These are phyloP conservation scores for Agrilus mali DNA, from an alignment of 2,888 invertebrate genomes.

Conservation along the genomic window DNA sequence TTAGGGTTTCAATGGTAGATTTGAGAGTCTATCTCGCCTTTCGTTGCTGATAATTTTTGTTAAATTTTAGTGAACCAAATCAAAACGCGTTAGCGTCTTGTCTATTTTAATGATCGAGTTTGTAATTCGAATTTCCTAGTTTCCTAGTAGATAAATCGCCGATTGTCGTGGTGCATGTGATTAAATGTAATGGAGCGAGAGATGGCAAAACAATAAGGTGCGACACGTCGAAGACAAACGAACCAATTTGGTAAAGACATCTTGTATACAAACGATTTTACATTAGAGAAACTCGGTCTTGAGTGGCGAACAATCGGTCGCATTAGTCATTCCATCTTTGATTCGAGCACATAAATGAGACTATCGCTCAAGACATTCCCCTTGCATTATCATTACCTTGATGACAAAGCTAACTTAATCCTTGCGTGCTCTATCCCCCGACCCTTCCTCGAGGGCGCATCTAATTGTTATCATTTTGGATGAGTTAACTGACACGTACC, in stretches of 20 bases:
- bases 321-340: slow-evolving; percentile 34
- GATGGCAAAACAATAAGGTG: background rate
- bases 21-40: too few species aligned
- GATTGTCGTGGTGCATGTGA: slow-evolving; percentile 1
- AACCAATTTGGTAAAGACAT: slow-evolving; percentile 19
- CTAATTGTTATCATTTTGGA: slow-evolving; percentile 32
- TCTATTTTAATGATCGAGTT: too few species aligned
- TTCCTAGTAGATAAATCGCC: background rate
- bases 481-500: too few species aligned
- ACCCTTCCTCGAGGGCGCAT: slow-evolving; percentile 22
- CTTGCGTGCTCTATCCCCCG: slow-evolving; percentile 24
- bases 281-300: slow-evolving; percentile 16
- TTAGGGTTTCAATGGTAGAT: too few species aligned
- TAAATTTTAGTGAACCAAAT: too few species aligned
- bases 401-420: slow-evolving; percentile 35
- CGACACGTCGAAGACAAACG: slow-evolving; percentile 9
- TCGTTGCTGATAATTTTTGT: too few species aligned
- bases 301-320: slow-evolving; percentile 25
- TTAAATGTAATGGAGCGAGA: background rate
- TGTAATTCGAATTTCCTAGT: too few species aligned
- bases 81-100: too few species aligned
- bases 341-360: slow-evolving; percentile 34
- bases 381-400: slow-evolving; percentile 31
- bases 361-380: slow-evolving; percentile 29
- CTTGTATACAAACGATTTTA: slow-evolving; percentile 14